These are phyloP conservation scores for Xiphophorus maculatus DNA, from an alignment of 2,113 vertebrate species.

Conservation along the genomic window DNA sequence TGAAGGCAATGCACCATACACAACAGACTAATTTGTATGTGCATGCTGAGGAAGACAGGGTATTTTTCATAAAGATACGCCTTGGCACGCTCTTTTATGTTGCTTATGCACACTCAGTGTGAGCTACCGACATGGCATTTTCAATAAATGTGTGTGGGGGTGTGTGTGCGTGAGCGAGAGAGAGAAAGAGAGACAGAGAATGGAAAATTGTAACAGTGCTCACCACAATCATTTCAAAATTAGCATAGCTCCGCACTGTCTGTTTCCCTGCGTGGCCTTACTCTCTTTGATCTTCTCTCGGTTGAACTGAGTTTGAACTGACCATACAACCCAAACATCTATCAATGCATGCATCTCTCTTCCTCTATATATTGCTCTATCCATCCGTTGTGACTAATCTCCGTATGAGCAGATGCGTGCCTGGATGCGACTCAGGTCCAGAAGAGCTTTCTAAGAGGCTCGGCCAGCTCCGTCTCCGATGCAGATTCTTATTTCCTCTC, in stretches of 20 bases:
- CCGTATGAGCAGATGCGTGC: slow-evolving; percentile 60
- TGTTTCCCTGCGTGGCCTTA: slow-evolving; percentile 42
- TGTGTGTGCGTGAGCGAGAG: no score
- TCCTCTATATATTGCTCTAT: slow-evolving; percentile 33
- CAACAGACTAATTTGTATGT: slow-evolving; percentile 46
- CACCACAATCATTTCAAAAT: slow-evolving; percentile 47
- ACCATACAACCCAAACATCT: slow-evolving; percentile 45
- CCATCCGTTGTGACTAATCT: slow-evolving; percentile 38
- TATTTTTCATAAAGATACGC: slow-evolving; percentile 20
- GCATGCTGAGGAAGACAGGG: background rate
- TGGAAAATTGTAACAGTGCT: slow-evolving; percentile 23
- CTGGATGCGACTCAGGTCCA: slow-evolving; percentile 53
- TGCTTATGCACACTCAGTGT: slow-evolving; percentile 8
- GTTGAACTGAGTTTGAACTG: slow-evolving; percentile 71
- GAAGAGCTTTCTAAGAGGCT: slow-evolving; percentile 57
- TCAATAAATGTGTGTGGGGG: slow-evolving; percentile 8
- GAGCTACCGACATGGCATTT: slow-evolving; percentile 10
- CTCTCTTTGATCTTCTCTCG: slow-evolving; percentile 59
- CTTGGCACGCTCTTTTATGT: slow-evolving; percentile 14
- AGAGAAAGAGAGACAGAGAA: background rate
- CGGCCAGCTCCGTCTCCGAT: slow-evolving; percentile 54
- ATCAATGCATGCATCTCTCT: slow-evolving; percentile 25
- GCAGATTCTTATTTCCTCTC: slow-evolving; percentile 73
- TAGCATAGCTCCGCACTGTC: slow-evolving; percentile 27
- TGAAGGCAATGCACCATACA: slow-evolving; percentile 42